Conservation (phyloP, 1,140 invertebrate species). For the Cryptotermes secundus region DNA sequence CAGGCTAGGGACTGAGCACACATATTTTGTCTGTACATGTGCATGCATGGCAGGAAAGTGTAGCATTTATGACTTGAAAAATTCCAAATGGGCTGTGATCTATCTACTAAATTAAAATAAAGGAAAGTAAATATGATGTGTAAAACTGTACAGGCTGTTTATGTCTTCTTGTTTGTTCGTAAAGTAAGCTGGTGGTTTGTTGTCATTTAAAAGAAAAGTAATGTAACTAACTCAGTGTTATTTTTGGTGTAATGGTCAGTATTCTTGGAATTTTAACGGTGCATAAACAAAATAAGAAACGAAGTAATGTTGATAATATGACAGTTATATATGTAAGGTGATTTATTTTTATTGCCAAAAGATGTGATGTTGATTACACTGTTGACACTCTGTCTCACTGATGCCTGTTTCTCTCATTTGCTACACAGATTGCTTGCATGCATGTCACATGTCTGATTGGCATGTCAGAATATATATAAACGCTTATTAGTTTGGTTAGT, state of each 20-base stretch:
- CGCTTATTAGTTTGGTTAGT: neutral
- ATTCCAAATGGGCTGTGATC: slow-evolving; percentile 71
- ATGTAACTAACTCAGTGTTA: slow-evolving; percentile 29
- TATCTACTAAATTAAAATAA: slow-evolving; percentile 19
- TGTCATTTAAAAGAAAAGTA: slow-evolving; percentile 19
- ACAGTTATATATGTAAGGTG: slow-evolving; percentile 28
- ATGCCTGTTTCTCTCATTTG: neutral
- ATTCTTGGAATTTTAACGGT: slow-evolving; percentile 20
- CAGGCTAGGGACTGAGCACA: neutral
- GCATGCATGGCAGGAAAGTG: slow-evolving; percentile 17
- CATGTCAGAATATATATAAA: neutral
- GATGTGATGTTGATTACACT: slow-evolving; percentile 26
- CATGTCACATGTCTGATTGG: neutral
- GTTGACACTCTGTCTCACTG: neutral
- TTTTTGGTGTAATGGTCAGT: slow-evolving; percentile 28
- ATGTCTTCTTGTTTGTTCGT: slow-evolving; percentile 53
- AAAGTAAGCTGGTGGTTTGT: neutral
- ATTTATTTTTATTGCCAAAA: slow-evolving; percentile 29
- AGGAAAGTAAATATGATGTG: slow-evolving; percentile 55
- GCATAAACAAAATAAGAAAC: slow-evolving; percentile 21
- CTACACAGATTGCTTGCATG: neutral
- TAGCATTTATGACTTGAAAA: slow-evolving; percentile 47
- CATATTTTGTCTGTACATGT: neutral
- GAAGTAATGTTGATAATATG: slow-evolving; percentile 18
- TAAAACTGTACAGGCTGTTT: slow-evolving; percentile 65